phyloP scores from a whole-genome alignment of 2,888 invertebrate species.

The Unio pictorum region DNA sequence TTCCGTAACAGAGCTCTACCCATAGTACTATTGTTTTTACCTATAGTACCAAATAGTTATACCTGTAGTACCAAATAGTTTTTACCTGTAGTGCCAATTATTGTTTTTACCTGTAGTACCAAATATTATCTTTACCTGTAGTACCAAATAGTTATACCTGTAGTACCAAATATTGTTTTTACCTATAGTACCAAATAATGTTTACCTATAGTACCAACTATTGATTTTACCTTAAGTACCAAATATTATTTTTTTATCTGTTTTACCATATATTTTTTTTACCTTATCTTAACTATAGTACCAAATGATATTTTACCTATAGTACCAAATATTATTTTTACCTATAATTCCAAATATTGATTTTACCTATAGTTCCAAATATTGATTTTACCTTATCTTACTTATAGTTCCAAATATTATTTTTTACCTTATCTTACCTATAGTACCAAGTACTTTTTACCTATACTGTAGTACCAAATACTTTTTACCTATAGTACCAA shows the following conservation, averaged over 20 bases:
- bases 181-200: neutral
- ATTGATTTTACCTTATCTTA: neutral
- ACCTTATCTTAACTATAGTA: neutral
- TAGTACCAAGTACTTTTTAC: neutral
- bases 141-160: neutral
- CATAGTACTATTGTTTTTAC: slow-evolving; percentile 82
- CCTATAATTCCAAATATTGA: neutral
- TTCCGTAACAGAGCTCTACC: slow-evolving; percentile 86
- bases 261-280: slow-evolving; percentile 65
- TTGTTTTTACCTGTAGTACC: neutral
- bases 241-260: neutral
- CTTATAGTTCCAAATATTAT: neutral
- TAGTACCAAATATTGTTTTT: neutral
- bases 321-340: neutral
- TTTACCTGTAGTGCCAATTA: neutral
- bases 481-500: neutral
- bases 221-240: neutral
- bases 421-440: neutral
- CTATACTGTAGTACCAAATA: too few relatives aligned
- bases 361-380: neutral
- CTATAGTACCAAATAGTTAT: neutral
- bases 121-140: too few relatives aligned
- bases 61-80: neutral
- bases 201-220: too few relatives aligned
- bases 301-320: too few relatives aligned